Conservation (phyloP, 2,797 vertebrate species). For the Channallabes apus region DNA sequence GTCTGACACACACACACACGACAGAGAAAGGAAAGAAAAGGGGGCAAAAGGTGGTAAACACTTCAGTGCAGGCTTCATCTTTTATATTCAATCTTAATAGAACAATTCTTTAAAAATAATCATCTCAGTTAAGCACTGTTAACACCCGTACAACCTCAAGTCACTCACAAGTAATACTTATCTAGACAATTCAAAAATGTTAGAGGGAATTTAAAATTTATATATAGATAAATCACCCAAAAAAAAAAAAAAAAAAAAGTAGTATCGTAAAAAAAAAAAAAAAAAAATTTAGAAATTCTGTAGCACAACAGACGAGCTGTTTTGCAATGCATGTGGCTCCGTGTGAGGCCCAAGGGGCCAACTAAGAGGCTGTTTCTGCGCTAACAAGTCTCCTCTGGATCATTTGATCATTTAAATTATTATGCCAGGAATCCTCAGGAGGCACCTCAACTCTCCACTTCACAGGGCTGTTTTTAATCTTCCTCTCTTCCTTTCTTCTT, state of each 20-base stretch:
- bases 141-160: constrained; percentile 50
- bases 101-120: background rate
- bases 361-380: constrained; percentile 84
- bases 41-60: constrained; percentile 9
- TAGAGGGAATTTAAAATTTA: constrained; percentile 51
- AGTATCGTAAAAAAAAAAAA: constrained; percentile 58
- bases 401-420: constrained; percentile 91
- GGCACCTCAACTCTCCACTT: constrained; percentile 80
- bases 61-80: background rate
- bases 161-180: constrained; percentile 66
- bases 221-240: constrained; percentile 65
- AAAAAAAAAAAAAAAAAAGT: constrained; percentile 74
- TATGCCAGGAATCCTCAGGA: constrained; percentile 85
- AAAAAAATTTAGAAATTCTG: constrained; percentile 76
- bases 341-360: constrained; percentile 79
- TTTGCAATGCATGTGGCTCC: constrained; percentile 84
- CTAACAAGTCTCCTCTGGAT: constrained; percentile 88
- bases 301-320: constrained; percentile 84
- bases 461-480: constrained; percentile 86
- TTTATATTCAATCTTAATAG: constrained; percentile 4
- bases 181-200: constrained; percentile 70
- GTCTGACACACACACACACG: constrained; percentile 69
- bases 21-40: background rate
- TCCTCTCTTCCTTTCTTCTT: constrained; percentile 78
- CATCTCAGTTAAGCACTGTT: background rate